Percentiles rank a stretch among this genome's conserved stretches.
phyloP scores from a whole-genome alignment of 2,797 vertebrate genomes.

The Strix occidentalis region DNA sequence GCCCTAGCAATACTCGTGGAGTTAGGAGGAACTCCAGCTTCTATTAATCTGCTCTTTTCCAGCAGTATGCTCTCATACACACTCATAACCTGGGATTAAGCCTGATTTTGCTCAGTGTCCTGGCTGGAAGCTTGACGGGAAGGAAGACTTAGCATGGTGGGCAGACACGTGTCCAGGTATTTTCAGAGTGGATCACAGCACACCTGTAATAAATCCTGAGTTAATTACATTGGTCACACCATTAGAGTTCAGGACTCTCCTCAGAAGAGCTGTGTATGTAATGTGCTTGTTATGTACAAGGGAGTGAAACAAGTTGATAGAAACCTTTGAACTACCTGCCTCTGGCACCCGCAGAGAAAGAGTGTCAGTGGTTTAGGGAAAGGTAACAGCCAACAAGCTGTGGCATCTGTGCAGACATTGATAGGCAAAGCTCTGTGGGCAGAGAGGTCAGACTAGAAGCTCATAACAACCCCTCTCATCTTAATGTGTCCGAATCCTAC shows the following conservation, averaged over 20 bases:
- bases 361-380: neutral
- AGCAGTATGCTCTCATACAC: neutral
- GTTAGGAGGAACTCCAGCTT: neutral
- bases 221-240: neutral
- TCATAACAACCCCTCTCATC: neutral
- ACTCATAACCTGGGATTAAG: slow-evolving; percentile 1
- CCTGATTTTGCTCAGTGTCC: neutral
- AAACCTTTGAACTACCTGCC: neutral
- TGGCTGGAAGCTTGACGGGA: neutral
- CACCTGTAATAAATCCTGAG: neutral
- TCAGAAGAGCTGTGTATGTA: neutral
- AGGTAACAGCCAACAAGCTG: neutral
- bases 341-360: neutral
- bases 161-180: neutral
- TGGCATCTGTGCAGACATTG: neutral
- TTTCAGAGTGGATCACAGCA: neutral
- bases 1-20: neutral
- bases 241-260: neutral
- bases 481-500: neutral
- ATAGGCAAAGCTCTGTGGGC: neutral
- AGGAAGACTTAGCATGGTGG: neutral
- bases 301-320: neutral
- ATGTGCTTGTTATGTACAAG: neutral
- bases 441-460: neutral
- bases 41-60: neutral